A percentile compares a stretch with the other conserved stretches of the same genome.
These are phyloP conservation scores for Hirtodrosophila alboralis DNA, from an alignment of 2,888 invertebrate genomes.

Conservation along the genomic window DNA sequence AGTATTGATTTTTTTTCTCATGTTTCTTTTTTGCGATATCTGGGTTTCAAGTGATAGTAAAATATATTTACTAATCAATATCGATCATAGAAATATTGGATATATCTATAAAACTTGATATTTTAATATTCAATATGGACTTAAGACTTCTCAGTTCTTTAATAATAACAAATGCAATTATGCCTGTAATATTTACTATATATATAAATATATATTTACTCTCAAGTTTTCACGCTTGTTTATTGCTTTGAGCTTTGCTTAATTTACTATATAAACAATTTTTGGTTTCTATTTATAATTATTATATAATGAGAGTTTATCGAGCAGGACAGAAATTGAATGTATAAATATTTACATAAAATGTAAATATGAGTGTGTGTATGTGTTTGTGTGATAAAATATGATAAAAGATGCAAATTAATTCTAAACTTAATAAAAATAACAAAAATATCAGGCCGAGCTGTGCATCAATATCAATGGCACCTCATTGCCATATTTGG, in stretches of 20 bases:
- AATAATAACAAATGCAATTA: too few species aligned
- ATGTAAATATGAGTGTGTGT: constrained; percentile 18
- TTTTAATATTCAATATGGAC: too few species aligned
- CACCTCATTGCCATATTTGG: constrained; percentile 32
- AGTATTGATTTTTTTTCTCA: too few species aligned
- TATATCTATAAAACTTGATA: too few species aligned
- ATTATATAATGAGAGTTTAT: constrained; percentile 13
- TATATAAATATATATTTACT: background rate
- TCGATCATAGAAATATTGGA: too few species aligned
- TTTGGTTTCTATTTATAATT: constrained; percentile 34
- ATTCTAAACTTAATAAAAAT: constrained; percentile 16
- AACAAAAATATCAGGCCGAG: constrained; percentile 23
- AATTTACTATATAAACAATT: constrained; percentile 25
- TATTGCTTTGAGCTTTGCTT: constrained; percentile 35
- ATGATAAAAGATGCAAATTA: constrained; percentile 26
- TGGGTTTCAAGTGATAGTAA: too few species aligned
- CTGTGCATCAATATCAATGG: constrained; percentile 37
- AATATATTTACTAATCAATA: too few species aligned
- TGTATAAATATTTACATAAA: constrained; percentile 23
- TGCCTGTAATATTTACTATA: too few species aligned
- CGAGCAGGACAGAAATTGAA: constrained; percentile 8
- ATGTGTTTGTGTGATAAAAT: constrained; percentile 6
- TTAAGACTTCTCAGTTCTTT: too few species aligned
- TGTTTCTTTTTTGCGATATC: too few species aligned
- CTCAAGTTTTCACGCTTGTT: constrained; percentile 7